Evolutionary conservation across 2,113 vertebrate genomes (phyloP), one percentile per base, ranked within the genome.

Genomic region (Eonycteris spelaea): DNA sequence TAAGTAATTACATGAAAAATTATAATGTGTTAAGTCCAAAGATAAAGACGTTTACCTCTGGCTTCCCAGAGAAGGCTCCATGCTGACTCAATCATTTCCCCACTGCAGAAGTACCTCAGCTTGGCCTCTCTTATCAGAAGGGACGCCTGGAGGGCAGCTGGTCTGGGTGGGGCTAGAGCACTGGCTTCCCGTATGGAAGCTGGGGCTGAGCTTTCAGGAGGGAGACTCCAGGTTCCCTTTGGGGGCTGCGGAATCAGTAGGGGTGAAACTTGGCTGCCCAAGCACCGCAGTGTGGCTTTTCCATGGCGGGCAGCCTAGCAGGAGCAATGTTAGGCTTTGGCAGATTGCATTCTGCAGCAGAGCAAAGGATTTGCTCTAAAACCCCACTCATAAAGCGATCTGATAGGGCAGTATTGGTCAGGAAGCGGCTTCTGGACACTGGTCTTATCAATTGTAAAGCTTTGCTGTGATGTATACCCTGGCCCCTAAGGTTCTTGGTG

Each of bases 301-400:
- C 19, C 51, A 5, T 12, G 40, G 45, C 63, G 22, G 12, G 38
- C 43, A 79, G 63, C 35, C 75, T 30, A 22, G 35, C 26, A 45
- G 74, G 67, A 68, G 16, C 12, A 48, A 22, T 28, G 5, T 38
- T n/a, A 45, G 22, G 18, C 74, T 35, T 67, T 53, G 38, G 43
- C n/a, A 53, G 35, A 43, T 38, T 18, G 40, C 0, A 3, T 10
- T 95, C n/a, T 88, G 1, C 18, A n/a, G 35, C 48, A 67, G 73
- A 94, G 78, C 57, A 28, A 59, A 43, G 45, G 26, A 33, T 70
- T 80, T 75, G 33, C 59, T 88, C n/a, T 26, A 74, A 48, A 90
- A 55, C 8, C 24, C 48, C 68, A 19, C 53, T 70, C 16, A 13
- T 22, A 26, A n/a, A 30, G 71, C 43, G 45, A 35, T 21, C 19